Evolutionary conservation across 2,888 invertebrate species (phyloP), one percentile per base, ranked within the genome.

Genomic region (Therioaphis trifolii): DNA sequence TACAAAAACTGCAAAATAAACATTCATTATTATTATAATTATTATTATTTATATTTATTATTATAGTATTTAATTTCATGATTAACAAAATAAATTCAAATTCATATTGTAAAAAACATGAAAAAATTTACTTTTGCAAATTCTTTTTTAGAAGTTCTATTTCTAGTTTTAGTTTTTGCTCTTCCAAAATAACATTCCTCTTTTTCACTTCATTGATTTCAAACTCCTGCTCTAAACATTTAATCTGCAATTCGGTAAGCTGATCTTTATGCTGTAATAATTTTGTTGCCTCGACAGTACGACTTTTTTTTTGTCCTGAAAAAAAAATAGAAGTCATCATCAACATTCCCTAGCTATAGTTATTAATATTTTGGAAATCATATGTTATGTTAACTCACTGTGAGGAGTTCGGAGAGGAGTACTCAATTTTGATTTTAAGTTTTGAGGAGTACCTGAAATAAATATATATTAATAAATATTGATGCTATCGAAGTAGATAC

Each of bases 241-340:
- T 74, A n/a, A 74, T 74, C 43, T 55, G 35, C 21, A 55, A 14
- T 74, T n/a, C 35, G 35, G 55, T n/a, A 35, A 55, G 55, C 21
- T 12, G 46, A 35, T 74, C 21, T 21, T n/a, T 49, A 12, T 21
- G 18, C n/a, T 55, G 21, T 21, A 74, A 14, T 35, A 74, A 55
- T 5, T 55, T 52, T 74, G 72, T 74, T 74, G 72, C 55, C 72
- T 74, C 52, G 52, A 29, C 4, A 35, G 55, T n/a, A 14, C 35
- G 21, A 7, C 35, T 74, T 40, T 74, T 74, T 52, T 4, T 9
- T 18, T 21, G 24, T 74, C 55, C 55, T 52, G 43, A 29, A 35
- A 15, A 74, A 74, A 74, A 35, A n/a, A 3, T 55, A 55, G 5
- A 49, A 74, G 35, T 49, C 27, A 27, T 49, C 27, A 27, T n/a